phyloP scores from a whole-genome alignment of 2,113 vertebrate species.

The Phodopus roborovskii region DNA sequence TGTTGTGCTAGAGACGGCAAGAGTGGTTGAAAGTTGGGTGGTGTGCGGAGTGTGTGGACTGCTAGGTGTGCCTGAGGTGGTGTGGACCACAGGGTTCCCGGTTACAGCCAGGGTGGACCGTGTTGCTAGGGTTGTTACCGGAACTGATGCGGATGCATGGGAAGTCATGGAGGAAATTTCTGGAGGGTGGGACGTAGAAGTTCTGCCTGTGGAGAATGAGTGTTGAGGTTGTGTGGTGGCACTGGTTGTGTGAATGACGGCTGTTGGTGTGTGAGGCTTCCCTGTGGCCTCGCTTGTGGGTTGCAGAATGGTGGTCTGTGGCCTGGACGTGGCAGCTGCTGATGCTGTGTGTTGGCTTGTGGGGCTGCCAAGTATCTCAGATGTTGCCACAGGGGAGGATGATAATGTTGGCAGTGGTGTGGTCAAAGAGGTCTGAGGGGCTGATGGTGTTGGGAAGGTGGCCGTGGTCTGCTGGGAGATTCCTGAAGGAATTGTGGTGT shows the following conservation, averaged over 20 bases:
- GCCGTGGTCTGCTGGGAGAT: neutral
- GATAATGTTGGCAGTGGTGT: neutral
- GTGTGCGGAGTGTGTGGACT: accelerated
- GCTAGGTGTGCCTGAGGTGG: accelerated
- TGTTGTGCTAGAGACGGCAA: accelerated
- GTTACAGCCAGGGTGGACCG: neutral
- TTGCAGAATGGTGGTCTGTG: neutral
- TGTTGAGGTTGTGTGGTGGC: accelerated
- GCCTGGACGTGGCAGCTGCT: accelerated
- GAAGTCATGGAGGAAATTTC: accelerated
- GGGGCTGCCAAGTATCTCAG: neutral
- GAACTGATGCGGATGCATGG: neutral
- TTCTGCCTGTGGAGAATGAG: accelerated
- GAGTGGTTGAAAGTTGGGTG: accelerated
- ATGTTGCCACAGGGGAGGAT: accelerated
- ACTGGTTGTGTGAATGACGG: accelerated
- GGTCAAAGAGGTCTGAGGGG: accelerated
- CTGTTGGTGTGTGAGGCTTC: neutral
- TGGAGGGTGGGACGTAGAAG: accelerated
- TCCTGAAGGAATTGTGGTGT: too few relatives aligned
- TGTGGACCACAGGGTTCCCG: accelerated
- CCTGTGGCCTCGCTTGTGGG: accelerated
- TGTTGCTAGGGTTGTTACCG: accelerated
- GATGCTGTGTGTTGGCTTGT: neutral
- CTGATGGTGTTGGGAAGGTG: accelerated